Evolutionary conservation across 2,797 vertebrate species (phyloP).

Genomic region (Sebastolobus alascanus): DNA sequence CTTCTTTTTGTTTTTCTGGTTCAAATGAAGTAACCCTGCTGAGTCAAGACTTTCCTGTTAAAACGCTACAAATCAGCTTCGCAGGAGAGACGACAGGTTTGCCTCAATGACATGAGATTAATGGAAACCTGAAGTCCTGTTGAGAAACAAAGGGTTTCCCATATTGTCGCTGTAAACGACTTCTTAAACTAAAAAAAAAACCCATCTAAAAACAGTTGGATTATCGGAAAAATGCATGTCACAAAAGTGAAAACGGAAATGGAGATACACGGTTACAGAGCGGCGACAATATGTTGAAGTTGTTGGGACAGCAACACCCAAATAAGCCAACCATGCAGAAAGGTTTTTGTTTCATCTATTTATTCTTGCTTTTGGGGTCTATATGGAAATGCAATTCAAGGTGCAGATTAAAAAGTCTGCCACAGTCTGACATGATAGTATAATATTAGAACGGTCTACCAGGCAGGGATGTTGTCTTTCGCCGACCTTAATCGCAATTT

Average conservation of each 20-base stretch:
- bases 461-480: not conserved
- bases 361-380: not conserved
- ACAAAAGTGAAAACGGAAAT: not conserved
- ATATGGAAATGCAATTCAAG: not conserved
- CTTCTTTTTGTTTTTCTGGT: not conserved
- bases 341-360: not conserved
- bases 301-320: not conserved
- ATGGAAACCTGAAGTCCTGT: constrained; percentile 6
- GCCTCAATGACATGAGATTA: not conserved
- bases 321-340: not conserved
- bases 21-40: not conserved
- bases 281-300: not conserved
- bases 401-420: not conserved
- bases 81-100: constrained; percentile 4
- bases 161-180: not conserved
- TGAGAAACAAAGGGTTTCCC: not conserved
- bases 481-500: not conserved
- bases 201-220: not conserved
- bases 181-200: not conserved
- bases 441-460: not conserved
- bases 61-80: constrained; percentile 21
- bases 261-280: not conserved
- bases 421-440: not conserved
- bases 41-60: constrained; percentile 15
- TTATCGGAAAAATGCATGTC: not conserved